Conservation (phyloP, 2,797 vertebrate species). For the Percopsis omiscomaycus region DNA sequence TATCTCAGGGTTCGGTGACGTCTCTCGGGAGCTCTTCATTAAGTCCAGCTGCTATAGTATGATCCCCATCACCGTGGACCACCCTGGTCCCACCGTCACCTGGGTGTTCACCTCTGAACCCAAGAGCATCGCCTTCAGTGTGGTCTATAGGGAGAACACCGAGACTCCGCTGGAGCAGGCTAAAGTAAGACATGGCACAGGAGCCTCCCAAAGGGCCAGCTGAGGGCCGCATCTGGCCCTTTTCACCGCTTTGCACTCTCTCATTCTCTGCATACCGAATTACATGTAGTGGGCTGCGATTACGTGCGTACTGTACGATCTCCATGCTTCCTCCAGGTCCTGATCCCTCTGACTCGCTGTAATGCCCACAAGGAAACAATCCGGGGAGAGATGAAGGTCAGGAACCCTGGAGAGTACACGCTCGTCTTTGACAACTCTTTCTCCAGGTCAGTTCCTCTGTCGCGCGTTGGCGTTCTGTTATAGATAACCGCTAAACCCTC, state of each 20-base stretch:
- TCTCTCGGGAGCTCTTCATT: constrained; percentile 87
- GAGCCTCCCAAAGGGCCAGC: background rate
- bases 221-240: no score
- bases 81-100: constrained; percentile 82
- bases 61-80: constrained; percentile 80
- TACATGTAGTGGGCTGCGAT: no score
- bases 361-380: constrained; percentile 92
- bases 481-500: no score
- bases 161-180: constrained; percentile 84
- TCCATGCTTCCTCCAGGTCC: constrained; percentile 78
- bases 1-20: constrained; percentile 83
- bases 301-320: background rate
- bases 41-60: constrained; percentile 91
- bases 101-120: constrained; percentile 95
- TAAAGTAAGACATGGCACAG: constrained; percentile 77
- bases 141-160: constrained; percentile 84
- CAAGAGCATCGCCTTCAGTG: constrained; percentile 93
- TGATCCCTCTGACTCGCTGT: constrained; percentile 93
- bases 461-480: no score
- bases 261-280: background rate
- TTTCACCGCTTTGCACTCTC: no score
- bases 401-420: constrained; percentile 85
- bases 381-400: constrained; percentile 89
- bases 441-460: constrained; percentile 82
- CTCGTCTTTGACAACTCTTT: constrained; percentile 98